Evolutionary conservation across 2,888 invertebrate species (phyloP), one percentile per base, ranked within the genome.

Genomic region (Arge pagana): DNA sequence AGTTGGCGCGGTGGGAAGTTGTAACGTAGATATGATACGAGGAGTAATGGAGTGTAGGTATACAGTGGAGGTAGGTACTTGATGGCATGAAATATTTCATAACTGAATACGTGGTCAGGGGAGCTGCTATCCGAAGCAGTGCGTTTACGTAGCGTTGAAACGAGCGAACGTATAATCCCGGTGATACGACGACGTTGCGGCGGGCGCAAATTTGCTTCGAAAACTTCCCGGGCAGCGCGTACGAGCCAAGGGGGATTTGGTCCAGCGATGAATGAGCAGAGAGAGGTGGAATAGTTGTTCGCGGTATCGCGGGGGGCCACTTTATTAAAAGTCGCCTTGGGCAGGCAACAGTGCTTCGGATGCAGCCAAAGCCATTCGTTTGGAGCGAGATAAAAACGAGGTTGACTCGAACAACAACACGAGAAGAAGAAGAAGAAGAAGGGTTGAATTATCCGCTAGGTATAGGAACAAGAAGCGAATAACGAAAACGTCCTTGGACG

Each of bases 261-360:
- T 42, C 16, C 7, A 33, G 3, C 33, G 33, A 13, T 13, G 42
- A 28, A 31, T 31, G 42, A 31, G 19, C 15, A 19, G 4, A 31
- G 30, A 30, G 28, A 19, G 33, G 11, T 31, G 19, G 39, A 50
- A 56, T 54, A 53, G 62, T 52, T 55, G 56, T 43, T 51, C 48
- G 61, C 57, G 55, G 54, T 57, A 60, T 61, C 57, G 58, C 58
- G 39, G 41, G 53, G 52, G 57, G 50, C 55, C 61, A 56, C 54
- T 64, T 64, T 59, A 64, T 57, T 54, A 58, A 53, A 39, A 49
- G 41, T 39, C 24, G 30, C 45, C 45, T 35, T 45, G 45, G 45
- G 33, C 45, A 45, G 33, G 45, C 45, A 35, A 45, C 45, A 31
- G 31, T 35, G 45, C 45, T 33, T 31, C 30, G 42, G 42, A 31